Evolutionary conservation across 2,113 vertebrate genomes (phyloP).

Genomic region (Dicrurus megarhynchus): DNA sequence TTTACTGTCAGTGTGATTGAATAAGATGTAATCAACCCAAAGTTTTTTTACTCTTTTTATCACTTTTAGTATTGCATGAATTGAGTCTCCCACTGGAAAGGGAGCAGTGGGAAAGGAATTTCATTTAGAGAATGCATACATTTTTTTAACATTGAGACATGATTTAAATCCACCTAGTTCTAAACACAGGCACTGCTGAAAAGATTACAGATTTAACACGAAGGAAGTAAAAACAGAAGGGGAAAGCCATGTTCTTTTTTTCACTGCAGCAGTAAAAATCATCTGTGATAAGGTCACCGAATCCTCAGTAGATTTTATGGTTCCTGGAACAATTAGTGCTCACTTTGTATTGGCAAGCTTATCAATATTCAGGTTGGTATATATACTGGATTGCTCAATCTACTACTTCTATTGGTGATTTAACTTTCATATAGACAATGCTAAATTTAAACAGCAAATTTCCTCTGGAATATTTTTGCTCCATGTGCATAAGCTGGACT

Average conservation of each 20-base stretch:
- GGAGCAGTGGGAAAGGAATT: not conserved
- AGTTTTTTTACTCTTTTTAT: not conserved
- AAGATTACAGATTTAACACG: not conserved
- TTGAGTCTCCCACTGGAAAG: not conserved
- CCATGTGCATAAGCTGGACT: not conserved
- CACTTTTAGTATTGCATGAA: not conserved
- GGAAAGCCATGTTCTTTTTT: rapidly evolving
- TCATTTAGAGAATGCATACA: not conserved
- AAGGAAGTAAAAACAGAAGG: not conserved
- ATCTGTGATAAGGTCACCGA: not conserved
- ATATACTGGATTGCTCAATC: not conserved
- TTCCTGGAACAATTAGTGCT: not conserved
- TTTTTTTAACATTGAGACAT: not conserved
- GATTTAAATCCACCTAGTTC: not conserved
- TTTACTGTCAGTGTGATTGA: not conserved
- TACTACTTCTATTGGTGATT: not conserved
- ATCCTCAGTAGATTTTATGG: not conserved
- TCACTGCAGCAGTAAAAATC: not conserved
- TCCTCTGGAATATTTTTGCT: not conserved
- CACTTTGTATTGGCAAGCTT: not conserved
- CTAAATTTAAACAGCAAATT: not conserved
- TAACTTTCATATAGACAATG: not conserved
- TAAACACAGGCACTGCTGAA: not conserved
- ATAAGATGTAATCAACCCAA: not conserved
- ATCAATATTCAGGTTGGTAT: not conserved